A percentile compares a stretch with the other conserved stretches of the same genome.
These are phyloP conservation scores for Drosophila grimshawi DNA, from an alignment of 1,140 invertebrate genomes.

Conservation along the genomic window DNA sequence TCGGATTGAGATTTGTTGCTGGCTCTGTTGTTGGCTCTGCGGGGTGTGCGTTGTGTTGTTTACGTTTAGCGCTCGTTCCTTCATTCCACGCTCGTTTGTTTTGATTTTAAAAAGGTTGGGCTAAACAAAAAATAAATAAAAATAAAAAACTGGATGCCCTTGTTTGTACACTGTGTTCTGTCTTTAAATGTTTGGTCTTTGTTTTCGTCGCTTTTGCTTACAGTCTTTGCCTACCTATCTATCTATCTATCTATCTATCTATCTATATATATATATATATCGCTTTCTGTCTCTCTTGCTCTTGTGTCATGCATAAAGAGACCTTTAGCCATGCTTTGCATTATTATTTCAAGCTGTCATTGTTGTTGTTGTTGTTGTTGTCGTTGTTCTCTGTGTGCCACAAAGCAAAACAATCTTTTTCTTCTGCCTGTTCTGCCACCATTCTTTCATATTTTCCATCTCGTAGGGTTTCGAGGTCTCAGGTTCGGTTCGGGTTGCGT, in stretches of 20 bases:
- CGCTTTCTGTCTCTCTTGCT: neutral
- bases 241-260: neutral
- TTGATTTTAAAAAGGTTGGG: constrained; percentile 70
- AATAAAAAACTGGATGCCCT: constrained; percentile 68
- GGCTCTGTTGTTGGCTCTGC: constrained; percentile 33
- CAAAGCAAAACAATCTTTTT: constrained; percentile 37
- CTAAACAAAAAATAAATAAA: constrained; percentile 41
- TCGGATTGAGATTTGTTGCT: constrained; percentile 19
- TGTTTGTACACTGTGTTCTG: constrained; percentile 57
- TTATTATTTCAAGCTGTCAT: constrained; percentile 52
- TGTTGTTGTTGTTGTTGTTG: constrained; percentile 32
- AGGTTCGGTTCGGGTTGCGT: constrained; percentile 1
- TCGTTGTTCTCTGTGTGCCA: constrained; percentile 4
- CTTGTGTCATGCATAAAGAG: constrained; percentile 20
- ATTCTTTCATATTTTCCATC: constrained; percentile 18
- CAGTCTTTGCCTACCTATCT: neutral
- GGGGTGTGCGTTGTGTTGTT: constrained; percentile 64
- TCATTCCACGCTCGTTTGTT: constrained; percentile 77
- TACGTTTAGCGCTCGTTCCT: constrained; percentile 75
- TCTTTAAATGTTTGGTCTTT: constrained; percentile 64
- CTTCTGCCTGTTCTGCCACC: constrained; percentile 14
- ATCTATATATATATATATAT: neutral
- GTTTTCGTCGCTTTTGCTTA: constrained; percentile 32
- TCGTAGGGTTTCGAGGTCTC: constrained; percentile 6
- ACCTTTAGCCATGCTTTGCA: constrained; percentile 37